A percentile compares a stretch with the other conserved stretches of the same genome.
phyloP scores from a whole-genome alignment of 2,888 invertebrate species.

The Mantis religiosa region DNA sequence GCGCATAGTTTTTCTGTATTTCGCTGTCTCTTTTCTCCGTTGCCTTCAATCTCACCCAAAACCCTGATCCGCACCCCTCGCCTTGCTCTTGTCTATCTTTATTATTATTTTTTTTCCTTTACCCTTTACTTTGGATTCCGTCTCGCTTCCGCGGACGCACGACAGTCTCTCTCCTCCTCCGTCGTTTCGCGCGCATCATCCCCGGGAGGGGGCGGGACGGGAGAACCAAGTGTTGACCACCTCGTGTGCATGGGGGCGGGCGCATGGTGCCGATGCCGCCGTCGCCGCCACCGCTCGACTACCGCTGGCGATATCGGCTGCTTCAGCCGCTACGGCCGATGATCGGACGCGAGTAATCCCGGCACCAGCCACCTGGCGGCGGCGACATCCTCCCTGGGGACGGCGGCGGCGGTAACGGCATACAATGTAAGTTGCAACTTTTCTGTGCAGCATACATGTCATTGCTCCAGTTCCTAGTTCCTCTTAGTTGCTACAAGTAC shows the following conservation, averaged over 20 bases:
- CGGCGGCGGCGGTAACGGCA: neutral
- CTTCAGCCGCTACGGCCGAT: neutral
- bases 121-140: neutral
- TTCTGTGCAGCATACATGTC: neutral
- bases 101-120: neutral
- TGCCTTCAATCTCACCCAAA: neutral
- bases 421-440: neutral
- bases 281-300: neutral
- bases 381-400: neutral
- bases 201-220: neutral
- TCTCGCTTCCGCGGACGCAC: conserved; percentile 5
- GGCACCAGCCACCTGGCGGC: neutral
- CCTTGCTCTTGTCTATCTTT: neutral
- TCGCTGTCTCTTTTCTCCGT: neutral
- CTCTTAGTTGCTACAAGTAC: too few species aligned
- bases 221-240: conserved; percentile 10
- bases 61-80: neutral
- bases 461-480: too few species aligned
- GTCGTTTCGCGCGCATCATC: neutral
- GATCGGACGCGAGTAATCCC: neutral
- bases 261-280: neutral
- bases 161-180: neutral
- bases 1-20: conserved; percentile 21
- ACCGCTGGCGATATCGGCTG: neutral
- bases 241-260: neutral